A percentile compares a stretch with the other conserved stretches of the same genome.
These are phyloP conservation scores for Palloptera scutellata DNA, from an alignment of 2,888 invertebrate species.

Conservation along the genomic window DNA sequence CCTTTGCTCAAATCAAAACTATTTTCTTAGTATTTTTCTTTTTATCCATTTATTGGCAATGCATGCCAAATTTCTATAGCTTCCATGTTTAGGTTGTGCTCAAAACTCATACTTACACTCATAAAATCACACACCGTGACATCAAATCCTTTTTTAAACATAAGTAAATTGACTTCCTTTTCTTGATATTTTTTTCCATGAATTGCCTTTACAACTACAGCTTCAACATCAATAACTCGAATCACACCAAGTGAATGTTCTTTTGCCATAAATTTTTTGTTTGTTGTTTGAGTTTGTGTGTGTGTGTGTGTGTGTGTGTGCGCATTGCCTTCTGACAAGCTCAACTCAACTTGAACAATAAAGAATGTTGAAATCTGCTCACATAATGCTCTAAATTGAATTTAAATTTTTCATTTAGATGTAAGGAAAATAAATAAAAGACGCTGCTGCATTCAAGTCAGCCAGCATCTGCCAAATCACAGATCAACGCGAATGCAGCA, in stretches of 20 bases:
- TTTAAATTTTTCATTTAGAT: constrained; percentile 47
- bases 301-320: too few species aligned
- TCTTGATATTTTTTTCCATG: background rate
- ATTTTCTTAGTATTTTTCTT: too few species aligned
- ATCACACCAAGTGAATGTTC: constrained; percentile 40
- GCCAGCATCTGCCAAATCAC: constrained; percentile 53
- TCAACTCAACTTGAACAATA: constrained; percentile 50
- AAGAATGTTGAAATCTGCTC: background rate
- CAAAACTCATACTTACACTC: constrained; percentile 14
- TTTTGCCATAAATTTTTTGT: constrained; percentile 46
- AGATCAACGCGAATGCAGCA: constrained; percentile 47
- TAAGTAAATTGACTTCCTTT: constrained; percentile 26
- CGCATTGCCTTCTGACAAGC: constrained; percentile 37
- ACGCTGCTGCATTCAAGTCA: constrained; percentile 41
- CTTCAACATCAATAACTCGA: background rate
- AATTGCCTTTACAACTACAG: constrained; percentile 9
- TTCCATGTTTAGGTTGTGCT: too few species aligned
- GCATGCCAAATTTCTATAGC: too few species aligned
- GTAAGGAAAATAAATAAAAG: constrained; percentile 4
- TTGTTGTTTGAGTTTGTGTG: too few species aligned
- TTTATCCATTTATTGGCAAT: too few species aligned
- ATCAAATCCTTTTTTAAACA: constrained; percentile 22
- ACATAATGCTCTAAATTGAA: constrained; percentile 54
- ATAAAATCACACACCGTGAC: constrained; percentile 29
- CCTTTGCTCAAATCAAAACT: too few species aligned